Evolutionary conservation across 2,113 vertebrate species (phyloP), one percentile per base, ranked within the genome.

Genomic region (Hemichromis elongatus): DNA sequence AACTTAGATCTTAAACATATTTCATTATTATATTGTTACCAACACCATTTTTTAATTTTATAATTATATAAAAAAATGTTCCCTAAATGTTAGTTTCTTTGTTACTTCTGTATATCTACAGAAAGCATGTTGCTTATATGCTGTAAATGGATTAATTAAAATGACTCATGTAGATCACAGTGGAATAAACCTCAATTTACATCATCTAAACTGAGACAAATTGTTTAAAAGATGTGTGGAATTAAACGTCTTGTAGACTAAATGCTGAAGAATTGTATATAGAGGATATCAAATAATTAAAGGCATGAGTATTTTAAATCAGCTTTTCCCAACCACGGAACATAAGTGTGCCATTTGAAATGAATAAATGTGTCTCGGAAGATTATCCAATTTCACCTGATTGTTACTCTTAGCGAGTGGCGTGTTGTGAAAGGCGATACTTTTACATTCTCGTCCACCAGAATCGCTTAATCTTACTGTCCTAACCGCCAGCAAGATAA

Each of bases 21-120:
- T 70, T 70, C 0, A 1, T 70, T 45, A 1, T 42, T 45, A 45
- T 16, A 0, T 16, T 14, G 16, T 16, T 26, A 0, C 13, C 16
- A 45, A 26, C 21, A 26, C 13, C 6, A 1, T 70, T 16, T 33
- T 30, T 30, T 30, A 5, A 5, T 16, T n/a, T n/a, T n/a, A n/a
- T n/a, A n/a, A n/a, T n/a, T n/a, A n/a, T n/a, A n/a, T n/a, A n/a
- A 3, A 68, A 40, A 9, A 5, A 66, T 40, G 14, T 68, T 68
- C 63, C 63, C n/a, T 68, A 68, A 7, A 68, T 68, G 21, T 35
- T 8, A 68, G 12, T 68, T 9, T 61, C 1, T 61, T 61, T 61
- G 9, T 24, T 42, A 14, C 5, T 24, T 9, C 3, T 37, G 19
- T 63, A 1, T 63, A 37, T 63, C 59, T 63, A 3, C 1, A 1